Conservation (phyloP, 2,888 invertebrate genomes). For the Ormia ochracea region DNA sequence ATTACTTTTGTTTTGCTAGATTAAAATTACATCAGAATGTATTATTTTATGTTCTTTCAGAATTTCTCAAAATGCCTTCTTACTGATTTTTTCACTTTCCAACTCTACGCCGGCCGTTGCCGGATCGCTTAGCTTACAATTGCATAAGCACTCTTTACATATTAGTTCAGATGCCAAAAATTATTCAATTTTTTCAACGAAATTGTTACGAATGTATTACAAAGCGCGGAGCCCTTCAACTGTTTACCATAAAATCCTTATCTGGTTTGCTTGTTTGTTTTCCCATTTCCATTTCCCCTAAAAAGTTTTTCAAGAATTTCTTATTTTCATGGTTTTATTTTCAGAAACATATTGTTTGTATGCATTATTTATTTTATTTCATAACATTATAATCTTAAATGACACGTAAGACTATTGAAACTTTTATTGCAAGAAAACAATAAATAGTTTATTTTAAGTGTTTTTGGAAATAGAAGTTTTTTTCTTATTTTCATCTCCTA, state of each 20-base stretch:
- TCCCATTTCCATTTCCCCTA: not conserved
- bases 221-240: not conserved
- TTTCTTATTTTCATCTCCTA: not conserved
- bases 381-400: slow-evolving; percentile 35
- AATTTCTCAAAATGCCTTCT: no score
- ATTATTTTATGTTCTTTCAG: no score
- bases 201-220: no score
- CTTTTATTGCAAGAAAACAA: slow-evolving; percentile 24
- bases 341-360: slow-evolving; percentile 22
- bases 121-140: no score
- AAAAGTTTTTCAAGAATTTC: not conserved
- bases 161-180: no score
- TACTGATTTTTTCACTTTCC: no score
- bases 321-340: slow-evolving; percentile 27
- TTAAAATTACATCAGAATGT: no score
- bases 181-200: no score
- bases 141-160: no score
- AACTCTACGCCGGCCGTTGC: no score
- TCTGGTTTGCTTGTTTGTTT: not conserved
- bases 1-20: no score
- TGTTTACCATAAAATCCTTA: not conserved
- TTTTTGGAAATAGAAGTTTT: slow-evolving; percentile 36
- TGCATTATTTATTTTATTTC: slow-evolving; percentile 32
- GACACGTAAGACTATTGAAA: slow-evolving; percentile 42
- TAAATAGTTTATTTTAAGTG: slow-evolving; percentile 40